These are phyloP conservation scores for Galeruca laticollis DNA, from an alignment of 2,888 invertebrate species.

Conservation along the genomic window DNA sequence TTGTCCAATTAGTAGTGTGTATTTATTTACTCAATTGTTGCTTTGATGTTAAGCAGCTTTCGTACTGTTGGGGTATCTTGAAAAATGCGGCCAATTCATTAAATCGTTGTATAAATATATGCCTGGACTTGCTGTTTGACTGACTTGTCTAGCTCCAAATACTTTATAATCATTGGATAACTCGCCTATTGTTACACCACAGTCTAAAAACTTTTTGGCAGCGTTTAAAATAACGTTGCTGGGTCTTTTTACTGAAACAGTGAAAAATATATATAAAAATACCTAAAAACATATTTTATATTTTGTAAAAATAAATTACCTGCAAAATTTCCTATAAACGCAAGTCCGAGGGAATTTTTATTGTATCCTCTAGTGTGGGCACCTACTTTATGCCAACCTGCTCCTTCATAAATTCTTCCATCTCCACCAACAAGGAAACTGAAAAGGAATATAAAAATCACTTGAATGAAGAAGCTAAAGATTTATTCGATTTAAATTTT, in stretches of 20 bases:
- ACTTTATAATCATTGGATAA: slow-evolving; percentile 67
- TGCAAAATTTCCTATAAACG: slow-evolving; percentile 71
- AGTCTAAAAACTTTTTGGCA: slow-evolving; percentile 67
- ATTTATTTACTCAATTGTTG: too few relatives aligned
- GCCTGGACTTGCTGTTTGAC: slow-evolving; percentile 70
- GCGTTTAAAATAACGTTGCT: slow-evolving; percentile 65
- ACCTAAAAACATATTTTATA: slow-evolving; percentile 13
- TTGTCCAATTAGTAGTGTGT: too few relatives aligned
- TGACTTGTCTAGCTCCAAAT: slow-evolving; percentile 71
- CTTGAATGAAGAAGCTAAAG: too few relatives aligned
- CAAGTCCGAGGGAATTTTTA: slow-evolving; percentile 69
- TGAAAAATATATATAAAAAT: slow-evolving; percentile 20
- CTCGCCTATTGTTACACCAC: slow-evolving; percentile 67
- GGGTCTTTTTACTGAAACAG: slow-evolving; percentile 65
- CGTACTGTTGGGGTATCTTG: slow-evolving; percentile 38
- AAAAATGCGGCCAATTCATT: slow-evolving; percentile 68
- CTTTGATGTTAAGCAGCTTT: background rate
- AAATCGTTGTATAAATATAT: slow-evolving; percentile 68
- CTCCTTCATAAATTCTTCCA: slow-evolving; percentile 73
- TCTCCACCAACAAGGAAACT: slow-evolving; percentile 74
- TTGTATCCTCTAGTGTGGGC: slow-evolving; percentile 72
- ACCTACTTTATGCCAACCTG: slow-evolving; percentile 71
- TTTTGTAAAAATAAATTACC: slow-evolving; percentile 58
- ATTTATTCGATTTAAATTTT: too few relatives aligned
- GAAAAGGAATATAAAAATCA: slow-evolving; percentile 15